Conservation (phyloP, 2,797 vertebrate species). For the Typhlichthys eigenmanni region DNA sequence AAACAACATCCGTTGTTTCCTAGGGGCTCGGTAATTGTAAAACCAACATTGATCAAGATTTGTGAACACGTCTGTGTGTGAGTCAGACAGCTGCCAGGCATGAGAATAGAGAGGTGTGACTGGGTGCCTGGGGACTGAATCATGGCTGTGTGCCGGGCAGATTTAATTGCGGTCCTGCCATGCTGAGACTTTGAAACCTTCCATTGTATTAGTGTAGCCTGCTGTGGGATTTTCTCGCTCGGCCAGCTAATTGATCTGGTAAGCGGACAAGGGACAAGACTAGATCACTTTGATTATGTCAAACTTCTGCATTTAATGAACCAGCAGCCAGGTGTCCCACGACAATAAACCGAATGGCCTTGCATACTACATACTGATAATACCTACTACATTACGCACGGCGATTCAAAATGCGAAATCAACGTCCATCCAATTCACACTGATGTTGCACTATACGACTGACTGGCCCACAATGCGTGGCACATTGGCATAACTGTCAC, state of each 20-base stretch:
- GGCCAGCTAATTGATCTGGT: background rate
- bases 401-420: too few species aligned
- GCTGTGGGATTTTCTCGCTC: conserved; percentile 48
- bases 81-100: background rate
- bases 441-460: too few species aligned
- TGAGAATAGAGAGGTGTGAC: conserved; percentile 29
- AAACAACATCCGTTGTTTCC: background rate
- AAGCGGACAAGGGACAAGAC: conserved; percentile 8
- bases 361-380: too few species aligned
- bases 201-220: conserved; percentile 35
- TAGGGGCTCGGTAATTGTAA: background rate
- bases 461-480: too few species aligned
- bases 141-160: conserved; percentile 25
- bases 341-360: too few species aligned
- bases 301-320: background rate
- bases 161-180: conserved; percentile 30
- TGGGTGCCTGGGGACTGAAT: conserved; percentile 28
- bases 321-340: too few species aligned
- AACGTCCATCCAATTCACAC: too few species aligned
- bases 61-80: conserved; percentile 2
- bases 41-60: background rate
- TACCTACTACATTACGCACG: too few species aligned
- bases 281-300: conserved; percentile 19
- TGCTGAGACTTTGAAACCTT: conserved; percentile 42
- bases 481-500: too few species aligned